Conservation (phyloP, 2,888 invertebrate genomes). For the Heliconius ethilla region DNA sequence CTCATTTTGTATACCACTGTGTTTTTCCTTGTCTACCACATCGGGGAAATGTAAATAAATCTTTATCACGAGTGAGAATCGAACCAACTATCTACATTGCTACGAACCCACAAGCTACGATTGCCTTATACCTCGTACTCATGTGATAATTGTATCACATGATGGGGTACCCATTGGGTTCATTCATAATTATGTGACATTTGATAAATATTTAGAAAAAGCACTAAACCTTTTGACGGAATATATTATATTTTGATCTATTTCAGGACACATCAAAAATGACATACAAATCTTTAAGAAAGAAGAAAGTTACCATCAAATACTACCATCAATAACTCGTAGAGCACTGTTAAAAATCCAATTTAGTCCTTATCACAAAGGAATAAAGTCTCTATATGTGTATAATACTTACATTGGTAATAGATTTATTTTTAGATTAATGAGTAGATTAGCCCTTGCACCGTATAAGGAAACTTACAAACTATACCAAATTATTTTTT, state of each 20-base stretch:
- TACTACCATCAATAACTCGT: neutral
- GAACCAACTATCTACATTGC: neutral
- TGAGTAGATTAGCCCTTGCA: conserved; percentile 25
- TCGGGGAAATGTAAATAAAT: too few species aligned
- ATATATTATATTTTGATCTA: neutral
- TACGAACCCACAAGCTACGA: neutral
- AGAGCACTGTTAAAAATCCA: neutral
- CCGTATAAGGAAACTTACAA: neutral
- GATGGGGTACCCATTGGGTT: too few species aligned
- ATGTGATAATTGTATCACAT: too few species aligned
- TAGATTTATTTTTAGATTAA: conserved; percentile 38
- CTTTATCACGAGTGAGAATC: neutral
- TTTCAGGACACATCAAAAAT: neutral
- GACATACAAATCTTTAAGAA: neutral
- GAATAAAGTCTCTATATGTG: conserved; percentile 34
- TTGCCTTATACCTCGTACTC: neutral
- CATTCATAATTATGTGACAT: neutral
- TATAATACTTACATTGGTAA: conserved; percentile 41
- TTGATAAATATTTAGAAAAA: neutral
- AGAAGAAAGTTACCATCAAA: neutral
- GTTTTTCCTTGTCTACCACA: neutral
- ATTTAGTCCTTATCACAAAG: conserved; percentile 39
- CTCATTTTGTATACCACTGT: too few species aligned
- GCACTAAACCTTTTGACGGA: neutral
- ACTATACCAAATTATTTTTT: neutral